Evolutionary conservation across 1,140 invertebrate species (phyloP), one percentile per base, ranked within the genome.

Genomic region (Drosophila pseudoananassae): DNA sequence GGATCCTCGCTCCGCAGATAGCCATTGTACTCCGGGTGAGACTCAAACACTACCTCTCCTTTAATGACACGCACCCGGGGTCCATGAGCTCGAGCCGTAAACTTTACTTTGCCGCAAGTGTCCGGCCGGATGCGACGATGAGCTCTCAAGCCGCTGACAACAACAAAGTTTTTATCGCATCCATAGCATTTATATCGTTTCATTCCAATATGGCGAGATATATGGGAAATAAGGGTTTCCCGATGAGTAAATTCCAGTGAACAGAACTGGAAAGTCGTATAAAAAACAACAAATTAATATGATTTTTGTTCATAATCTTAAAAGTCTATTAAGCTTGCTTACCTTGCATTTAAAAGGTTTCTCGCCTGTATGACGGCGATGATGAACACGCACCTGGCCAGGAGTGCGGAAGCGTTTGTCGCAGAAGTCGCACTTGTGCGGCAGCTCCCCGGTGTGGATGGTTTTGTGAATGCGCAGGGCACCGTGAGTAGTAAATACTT

Each of bases 331-430:
- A 3, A 3, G 20, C 20, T 20, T 20, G 47, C 58, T 47, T 40
- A 91, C 90, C 88, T 98, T 97, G 92, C 98, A 98, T 74, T 96
- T 94, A 81, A 96, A 97, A 2, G 96, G 96, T 54, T 95, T 95
- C 81, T 96, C 96, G 1, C 98, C 97, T 0, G 97, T 98, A 90
- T 98, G 97, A 1, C 96, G 97, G 27, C 97, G 94, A 92, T 98
- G 97, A 91, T 99, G 98, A 3, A 91, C 90, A 2, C 76, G 82
- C 3, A 91, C 87, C 52, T 91, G 90, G 2, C 90, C 90, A 14
- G 80, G 78, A 3, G 90, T 91, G 3, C 90, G 87, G 33, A 91
- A 91, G 1, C 78, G 83, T 50, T 91, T 91, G 3, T 91, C 90
- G 46, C 90, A 91, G 57, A 69, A 91, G 43, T 69, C 68, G 43